phyloP scores from a whole-genome alignment of 2,113 vertebrate species.

The Emberiza fucata region DNA sequence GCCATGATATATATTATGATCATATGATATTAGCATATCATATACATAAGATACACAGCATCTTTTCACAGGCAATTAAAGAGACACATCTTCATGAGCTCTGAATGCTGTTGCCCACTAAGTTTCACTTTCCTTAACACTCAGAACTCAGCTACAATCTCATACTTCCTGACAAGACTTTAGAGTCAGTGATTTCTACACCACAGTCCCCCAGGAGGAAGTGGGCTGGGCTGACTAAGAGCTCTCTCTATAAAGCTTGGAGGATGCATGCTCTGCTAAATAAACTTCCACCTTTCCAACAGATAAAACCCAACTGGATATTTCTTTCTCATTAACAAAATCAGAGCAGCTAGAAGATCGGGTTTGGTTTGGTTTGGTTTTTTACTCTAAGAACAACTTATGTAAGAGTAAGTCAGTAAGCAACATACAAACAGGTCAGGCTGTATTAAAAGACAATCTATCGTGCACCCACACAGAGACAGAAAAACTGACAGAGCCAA shows the following conservation, averaged over 20 bases:
- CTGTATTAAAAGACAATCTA: slow-evolving; percentile 46
- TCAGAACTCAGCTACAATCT: background rate
- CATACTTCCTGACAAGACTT: background rate
- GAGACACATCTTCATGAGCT: background rate
- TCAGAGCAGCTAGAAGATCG: background rate
- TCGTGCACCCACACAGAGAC: slow-evolving; percentile 61
- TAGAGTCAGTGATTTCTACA: background rate
- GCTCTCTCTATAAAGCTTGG: background rate
- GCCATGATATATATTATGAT: background rate
- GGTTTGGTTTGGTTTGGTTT: background rate
- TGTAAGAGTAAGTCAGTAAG: background rate
- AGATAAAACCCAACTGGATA: background rate
- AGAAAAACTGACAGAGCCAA: slow-evolving; percentile 71
- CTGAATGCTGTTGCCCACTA: background rate
- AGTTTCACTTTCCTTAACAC: background rate
- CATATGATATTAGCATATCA: background rate
- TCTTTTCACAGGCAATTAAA: background rate
- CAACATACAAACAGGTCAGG: slow-evolving; percentile 16
- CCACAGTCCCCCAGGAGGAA: background rate
- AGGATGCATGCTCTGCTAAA: background rate
- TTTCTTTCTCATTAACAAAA: background rate
- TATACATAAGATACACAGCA: background rate
- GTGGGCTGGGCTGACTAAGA: background rate
- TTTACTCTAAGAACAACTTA: background rate
- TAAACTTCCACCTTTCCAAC: background rate